Base-by-base conservation (phyloP, 1,140 invertebrate genomes). In the Phymastichus coffea region DNA sequence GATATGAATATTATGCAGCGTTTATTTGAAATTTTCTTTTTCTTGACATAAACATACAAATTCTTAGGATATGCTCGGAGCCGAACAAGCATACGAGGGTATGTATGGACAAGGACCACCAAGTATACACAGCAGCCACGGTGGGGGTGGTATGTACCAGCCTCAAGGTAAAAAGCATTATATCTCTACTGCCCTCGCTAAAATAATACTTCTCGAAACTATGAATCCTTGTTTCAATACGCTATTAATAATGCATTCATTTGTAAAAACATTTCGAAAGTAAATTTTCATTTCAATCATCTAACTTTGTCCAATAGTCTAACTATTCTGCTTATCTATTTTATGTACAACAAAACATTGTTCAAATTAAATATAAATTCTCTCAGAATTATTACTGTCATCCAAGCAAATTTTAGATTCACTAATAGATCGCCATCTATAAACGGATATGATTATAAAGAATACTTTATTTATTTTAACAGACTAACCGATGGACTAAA, bases 11-110 rank as follows among this genome's bases (percentile, higher is more conserved):
- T 33, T 33, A 33, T 33, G n/a, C n/a, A 7, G 12, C 12, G 6
- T 33, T 12, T 33, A 7, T 7, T 33, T 33, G 12, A 7, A 33
- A 33, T 33, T 33, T 12, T 33, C 6, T 33, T 33, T 33, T 33
- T 33, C 6, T 12, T 12, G 6, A 6, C 12, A 33, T 33, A 33
- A 7, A 7, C 12, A 12, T 7, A 7, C 6, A 33, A 33, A 33
- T 84, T 82, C 83, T 69, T 85, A 94, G 89, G 92, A 94, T 81
- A 93, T 94, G 88, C 88, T 96, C 80, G 91, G 89, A 70, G 87
- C 91, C 67, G 94, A 97, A 76, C 93, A 94, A 80, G 87, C 89
- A 68, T 96, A 94, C 84, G 92, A 95, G 74, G 89, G 88, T 80
- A 88, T 96, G 83, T 95, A 95, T 82, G 88, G 87, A 74, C 92